These are phyloP conservation scores for Potamilus streckersoni DNA, from an alignment of 1,140 invertebrate species.

Conservation along the genomic window DNA sequence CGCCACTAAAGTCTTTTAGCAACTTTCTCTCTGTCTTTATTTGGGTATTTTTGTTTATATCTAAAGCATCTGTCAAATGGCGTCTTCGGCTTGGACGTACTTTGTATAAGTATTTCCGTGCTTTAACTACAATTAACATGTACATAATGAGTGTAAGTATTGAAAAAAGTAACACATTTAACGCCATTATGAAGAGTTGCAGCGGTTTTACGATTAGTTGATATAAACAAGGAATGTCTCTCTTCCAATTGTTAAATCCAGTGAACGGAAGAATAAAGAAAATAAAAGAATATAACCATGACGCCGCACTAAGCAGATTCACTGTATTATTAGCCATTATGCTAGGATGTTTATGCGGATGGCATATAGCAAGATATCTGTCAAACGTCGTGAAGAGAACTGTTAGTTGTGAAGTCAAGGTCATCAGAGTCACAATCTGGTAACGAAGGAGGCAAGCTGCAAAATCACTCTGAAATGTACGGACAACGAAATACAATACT, in stretches of 20 bases:
- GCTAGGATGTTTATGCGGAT: slow-evolving; percentile 23
- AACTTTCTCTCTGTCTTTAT: slow-evolving; percentile 4
- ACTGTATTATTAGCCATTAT: slow-evolving; percentile 17
- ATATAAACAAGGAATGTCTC: slow-evolving; percentile 10
- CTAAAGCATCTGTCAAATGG: no score
- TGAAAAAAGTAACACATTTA: slow-evolving; percentile 18
- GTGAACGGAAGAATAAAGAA: slow-evolving; percentile 12
- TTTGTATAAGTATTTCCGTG: slow-evolving; percentile 21
- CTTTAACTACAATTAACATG: slow-evolving; percentile 23
- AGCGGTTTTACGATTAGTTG: slow-evolving; percentile 3
- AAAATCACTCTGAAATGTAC: slow-evolving; percentile 9
- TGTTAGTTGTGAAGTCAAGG: slow-evolving; percentile 27
- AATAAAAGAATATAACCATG: slow-evolving; percentile 20
- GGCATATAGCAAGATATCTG: slow-evolving; percentile 36
- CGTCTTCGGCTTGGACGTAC: slow-evolving; percentile 4
- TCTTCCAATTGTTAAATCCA: slow-evolving; percentile 27
- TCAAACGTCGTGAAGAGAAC: slow-evolving; percentile 34
- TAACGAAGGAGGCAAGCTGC: slow-evolving; percentile 27
- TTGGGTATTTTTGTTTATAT: no score
- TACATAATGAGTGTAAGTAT: slow-evolving; percentile 26
- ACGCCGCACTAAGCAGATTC: slow-evolving; percentile 6
- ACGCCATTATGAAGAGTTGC: slow-evolving; percentile 3
- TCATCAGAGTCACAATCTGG: slow-evolving; percentile 19
- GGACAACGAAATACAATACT: slow-evolving; percentile 29
- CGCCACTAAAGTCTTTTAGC: slow-evolving; percentile 22